Evolutionary conservation across 2,888 invertebrate species (phyloP).

Genomic region (Synanthedon formicaeformis): DNA sequence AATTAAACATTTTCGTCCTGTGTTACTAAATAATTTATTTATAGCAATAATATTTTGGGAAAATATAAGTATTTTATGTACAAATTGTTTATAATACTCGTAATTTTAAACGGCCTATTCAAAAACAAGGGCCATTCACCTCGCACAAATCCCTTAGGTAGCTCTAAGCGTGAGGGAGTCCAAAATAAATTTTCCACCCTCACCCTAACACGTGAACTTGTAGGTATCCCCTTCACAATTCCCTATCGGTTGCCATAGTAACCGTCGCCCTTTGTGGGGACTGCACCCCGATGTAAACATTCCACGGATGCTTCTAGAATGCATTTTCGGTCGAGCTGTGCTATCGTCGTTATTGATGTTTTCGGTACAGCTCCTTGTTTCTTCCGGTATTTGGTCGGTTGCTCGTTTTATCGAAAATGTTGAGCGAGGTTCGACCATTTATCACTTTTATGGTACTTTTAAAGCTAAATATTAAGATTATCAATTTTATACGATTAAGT

Average conservation of each 20-base stretch:
- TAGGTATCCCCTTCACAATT: slow-evolving; percentile 44
- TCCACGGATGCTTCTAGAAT: slow-evolving; percentile 21
- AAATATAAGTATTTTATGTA: no score
- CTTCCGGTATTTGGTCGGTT: slow-evolving; percentile 34
- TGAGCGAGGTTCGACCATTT: slow-evolving; percentile 45
- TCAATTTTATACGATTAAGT: background rate
- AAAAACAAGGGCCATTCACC: slow-evolving; percentile 58
- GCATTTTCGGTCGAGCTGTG: slow-evolving; percentile 28
- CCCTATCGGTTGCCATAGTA: slow-evolving; percentile 42
- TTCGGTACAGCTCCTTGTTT: slow-evolving; percentile 28
- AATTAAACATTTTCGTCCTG: no score
- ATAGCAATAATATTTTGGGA: no score
- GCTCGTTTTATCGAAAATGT: slow-evolving; percentile 42
- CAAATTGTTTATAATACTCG: slow-evolving; percentile 1
- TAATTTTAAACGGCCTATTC: slow-evolving; percentile 17
- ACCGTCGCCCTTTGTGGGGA: slow-evolving; percentile 32
- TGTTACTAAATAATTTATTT: no score
- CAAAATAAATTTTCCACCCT: slow-evolving; percentile 60
- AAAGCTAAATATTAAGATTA: slow-evolving; percentile 14
- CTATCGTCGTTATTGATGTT: slow-evolving; percentile 45
- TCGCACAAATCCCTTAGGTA: slow-evolving; percentile 54
- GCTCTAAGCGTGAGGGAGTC: slow-evolving; percentile 44
- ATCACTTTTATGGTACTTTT: slow-evolving; percentile 35
- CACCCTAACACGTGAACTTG: slow-evolving; percentile 48
- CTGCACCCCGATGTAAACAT: slow-evolving; percentile 41